These are phyloP conservation scores for Cladopsammia gracilis DNA, from an alignment of 64 coral and sea anemone species.

Conservation along the genomic window DNA sequence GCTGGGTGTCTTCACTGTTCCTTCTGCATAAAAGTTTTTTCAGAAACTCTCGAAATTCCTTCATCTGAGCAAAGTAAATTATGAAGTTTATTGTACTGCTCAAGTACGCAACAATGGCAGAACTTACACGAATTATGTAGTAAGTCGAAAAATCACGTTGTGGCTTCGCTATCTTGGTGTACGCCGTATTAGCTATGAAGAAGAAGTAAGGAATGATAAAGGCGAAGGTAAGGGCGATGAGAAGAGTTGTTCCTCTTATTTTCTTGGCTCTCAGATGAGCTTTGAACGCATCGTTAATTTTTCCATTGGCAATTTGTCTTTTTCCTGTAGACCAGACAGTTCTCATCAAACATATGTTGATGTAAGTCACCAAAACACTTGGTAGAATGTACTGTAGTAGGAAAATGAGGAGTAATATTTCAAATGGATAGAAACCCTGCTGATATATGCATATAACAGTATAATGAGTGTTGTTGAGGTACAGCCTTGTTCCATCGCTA, in stretches of 20 bases:
- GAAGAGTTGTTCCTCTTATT: not conserved
- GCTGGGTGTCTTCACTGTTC: not conserved
- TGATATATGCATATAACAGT: constrained; percentile 32
- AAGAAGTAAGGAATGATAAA: constrained; percentile 26
- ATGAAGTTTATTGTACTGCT: not conserved
- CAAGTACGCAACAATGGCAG: not conserved
- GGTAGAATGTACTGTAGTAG: constrained; percentile 18
- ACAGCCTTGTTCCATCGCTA: not conserved
- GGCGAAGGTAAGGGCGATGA: constrained; percentile 18
- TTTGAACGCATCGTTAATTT: not conserved
- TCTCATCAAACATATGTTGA: constrained; percentile 7
- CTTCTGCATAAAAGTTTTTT: not conserved
- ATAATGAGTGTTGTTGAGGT: constrained; percentile 1
- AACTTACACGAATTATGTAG: not conserved
- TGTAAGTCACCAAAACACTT: not conserved
- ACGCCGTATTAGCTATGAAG: not conserved
- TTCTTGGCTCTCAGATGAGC: not conserved
- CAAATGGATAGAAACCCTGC: not conserved
- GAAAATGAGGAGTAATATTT: not conserved
- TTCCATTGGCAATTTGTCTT: not conserved
- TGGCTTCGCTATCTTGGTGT: not conserved
- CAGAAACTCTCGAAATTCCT: constrained; percentile 1
- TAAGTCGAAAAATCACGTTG: constrained; percentile 13
- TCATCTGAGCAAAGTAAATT: constrained; percentile 19
- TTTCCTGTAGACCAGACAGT: not conserved